Evolutionary conservation across 2,888 invertebrate species (phyloP), one percentile per base, ranked within the genome.

Genomic region (Diabrotica balteata): DNA sequence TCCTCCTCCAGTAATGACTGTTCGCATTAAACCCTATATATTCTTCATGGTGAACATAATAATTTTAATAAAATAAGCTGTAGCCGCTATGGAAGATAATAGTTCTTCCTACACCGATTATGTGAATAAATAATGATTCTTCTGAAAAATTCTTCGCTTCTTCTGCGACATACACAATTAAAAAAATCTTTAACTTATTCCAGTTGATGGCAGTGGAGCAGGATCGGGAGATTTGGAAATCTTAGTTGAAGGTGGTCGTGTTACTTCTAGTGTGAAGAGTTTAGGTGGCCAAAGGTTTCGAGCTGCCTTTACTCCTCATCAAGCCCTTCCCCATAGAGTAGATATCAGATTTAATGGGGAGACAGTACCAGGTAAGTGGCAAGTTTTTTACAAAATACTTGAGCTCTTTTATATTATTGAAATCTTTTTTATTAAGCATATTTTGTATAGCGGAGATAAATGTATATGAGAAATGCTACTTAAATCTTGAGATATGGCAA

Each of bases 141-240:
- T 17, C 17, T 17, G 17, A 17, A 17, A 17, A 17, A 17, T 17
- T n/a, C n/a, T n/a, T n/a, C n/a, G n/a, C n/a, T n/a, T n/a, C n/a
- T n/a, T n/a, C 17, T 17, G 17, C 17, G 17, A 32, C 5, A 32
- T 32, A 32, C 32, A 4, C 32, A 32, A 5, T 32, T 2, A 4
- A 32, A 2, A 2, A 32, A 32, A 4, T 32, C 5, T 32, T 32
- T 32, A 4, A 4, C 17, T 55, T 17, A 17, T 45, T 63, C 50
- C 80, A 96, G 96, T 98, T 84, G 97, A 98, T 84, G 97, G 97
- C 66, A 93, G 95, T 68, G 90, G 91, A 73, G 97, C 98, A n/a
- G 98, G 98, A 49, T 95, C 96, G 4, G 98, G 98, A 11, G 97
- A 97, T 84, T 85, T 98, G 74, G 98, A 98, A 84, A 93, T 98